Evolutionary conservation across 1,140 invertebrate species (phyloP), one percentile per base, ranked within the genome.

Genomic region (Choristoneura fumiferana): DNA sequence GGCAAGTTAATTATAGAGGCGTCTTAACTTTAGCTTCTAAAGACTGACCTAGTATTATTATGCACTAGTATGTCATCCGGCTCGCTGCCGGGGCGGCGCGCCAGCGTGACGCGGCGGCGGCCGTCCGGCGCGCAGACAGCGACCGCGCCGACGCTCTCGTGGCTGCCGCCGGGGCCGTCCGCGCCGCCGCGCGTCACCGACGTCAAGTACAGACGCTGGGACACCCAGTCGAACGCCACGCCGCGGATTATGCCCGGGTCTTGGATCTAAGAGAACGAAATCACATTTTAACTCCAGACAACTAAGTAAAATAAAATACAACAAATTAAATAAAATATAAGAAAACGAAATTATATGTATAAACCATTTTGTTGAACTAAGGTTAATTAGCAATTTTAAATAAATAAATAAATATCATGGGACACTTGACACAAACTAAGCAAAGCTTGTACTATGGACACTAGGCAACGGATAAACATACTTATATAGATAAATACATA

Each of bases 141-240:
- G 35, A 71, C 74, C 18, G 40, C 13, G 5, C 18, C 13, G 40
- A 10, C 38, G 6, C 8, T 13, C 34, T 29, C 45, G 10, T 33
- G 34, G 12, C 33, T 29, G 10, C 53, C 56, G 34, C 59, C 14
- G 9, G 22, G 53, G n/a, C 39, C 38, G 8, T 64, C 43, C 14
- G 37, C 55, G 13, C n/a, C 38, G 55, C 57, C 22, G 39, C 56
- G 34, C 33, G 53, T 37, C 9, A 38, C 60, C 54, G 64, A 59
- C 36, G 67, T 92, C 83, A 94, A 94, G 83, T 96, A 97, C 12
- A 97, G 81, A 54, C 92, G 90, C 59, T 92, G 90, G 0, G 93
- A 91, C 4, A 95, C 88, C 92, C 94, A 95, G 84, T 97, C 96
- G 13, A 97, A 91, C 3, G 94, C 92, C 36, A 98, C 83, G 9